These are phyloP conservation scores for Habropoda laboriosa DNA, from an alignment of 1,140 invertebrate species.

Conservation along the genomic window DNA sequence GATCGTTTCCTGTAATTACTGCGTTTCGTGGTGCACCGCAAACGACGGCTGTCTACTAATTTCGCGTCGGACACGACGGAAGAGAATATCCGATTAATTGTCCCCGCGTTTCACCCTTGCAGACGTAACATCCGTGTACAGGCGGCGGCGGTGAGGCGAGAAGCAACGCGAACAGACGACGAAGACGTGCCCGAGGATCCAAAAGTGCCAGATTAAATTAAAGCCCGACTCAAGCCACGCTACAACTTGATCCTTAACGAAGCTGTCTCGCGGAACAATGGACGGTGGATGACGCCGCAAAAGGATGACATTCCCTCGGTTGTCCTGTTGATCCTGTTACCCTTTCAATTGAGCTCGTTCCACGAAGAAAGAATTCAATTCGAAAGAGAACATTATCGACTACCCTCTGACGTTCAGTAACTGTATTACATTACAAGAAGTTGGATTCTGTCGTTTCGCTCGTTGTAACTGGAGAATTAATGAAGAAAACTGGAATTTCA, in stretches of 20 bases:
- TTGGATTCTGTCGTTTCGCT: no score
- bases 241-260: constrained; percentile 36
- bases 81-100: constrained; percentile 49
- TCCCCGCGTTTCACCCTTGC: constrained; percentile 38
- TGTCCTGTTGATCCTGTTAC: no score
- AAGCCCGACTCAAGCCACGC: constrained; percentile 7
- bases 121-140: not conserved
- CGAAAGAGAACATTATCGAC: no score
- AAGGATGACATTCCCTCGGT: no score
- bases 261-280: not conserved
- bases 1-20: constrained; percentile 32
- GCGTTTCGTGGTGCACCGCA: not conserved
- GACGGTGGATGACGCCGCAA: not conserved
- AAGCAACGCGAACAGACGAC: not conserved
- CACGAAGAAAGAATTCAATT: not conserved
- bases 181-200: constrained; percentile 11
- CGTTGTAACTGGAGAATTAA: no score
- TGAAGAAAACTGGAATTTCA: no score
- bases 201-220: constrained; percentile 47
- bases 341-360: not conserved
- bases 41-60: constrained; percentile 36
- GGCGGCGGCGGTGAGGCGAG: no score
- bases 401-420: no score
- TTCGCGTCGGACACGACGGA: not conserved
- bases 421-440: no score